A percentile compares a stretch with the other conserved stretches of the same genome.
Conservation (phyloP, 1,140 invertebrate genomes). For the Cryptotermes secundus region DNA sequence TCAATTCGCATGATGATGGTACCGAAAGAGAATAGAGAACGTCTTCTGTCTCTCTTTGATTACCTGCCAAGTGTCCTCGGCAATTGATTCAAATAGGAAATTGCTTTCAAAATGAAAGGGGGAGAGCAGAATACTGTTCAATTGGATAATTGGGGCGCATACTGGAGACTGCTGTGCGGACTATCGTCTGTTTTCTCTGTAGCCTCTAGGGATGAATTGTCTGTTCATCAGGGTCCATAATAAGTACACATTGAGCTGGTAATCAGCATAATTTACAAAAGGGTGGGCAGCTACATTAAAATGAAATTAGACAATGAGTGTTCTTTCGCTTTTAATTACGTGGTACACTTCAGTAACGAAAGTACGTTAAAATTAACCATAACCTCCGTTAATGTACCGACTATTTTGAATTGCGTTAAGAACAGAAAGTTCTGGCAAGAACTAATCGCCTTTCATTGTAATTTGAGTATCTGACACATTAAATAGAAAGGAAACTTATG, state of each 20-base stretch:
- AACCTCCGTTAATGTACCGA: too few species aligned
- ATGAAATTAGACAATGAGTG: too few species aligned
- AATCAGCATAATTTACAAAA: neutral
- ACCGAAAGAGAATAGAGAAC: neutral
- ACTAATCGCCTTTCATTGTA: too few species aligned
- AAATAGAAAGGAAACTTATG: too few species aligned
- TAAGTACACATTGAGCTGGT: neutral
- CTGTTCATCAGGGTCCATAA: neutral
- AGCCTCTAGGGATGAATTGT: neutral
- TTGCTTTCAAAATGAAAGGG: constrained; percentile 3
- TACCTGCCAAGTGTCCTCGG: constrained; percentile 8
- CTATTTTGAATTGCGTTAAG: too few species aligned
- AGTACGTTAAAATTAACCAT: too few species aligned
- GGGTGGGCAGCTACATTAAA: too few species aligned
- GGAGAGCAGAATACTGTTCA: neutral
- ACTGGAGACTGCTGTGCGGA: neutral
- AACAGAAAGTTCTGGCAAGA: too few species aligned
- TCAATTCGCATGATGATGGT: neutral
- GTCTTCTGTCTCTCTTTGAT: neutral
- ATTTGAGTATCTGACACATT: too few species aligned
- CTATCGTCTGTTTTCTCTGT: neutral
- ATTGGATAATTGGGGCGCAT: constrained; percentile 2
- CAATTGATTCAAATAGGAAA: constrained; percentile 14
- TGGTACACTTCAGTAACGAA: too few species aligned
- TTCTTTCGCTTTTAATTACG: too few species aligned